These are phyloP conservation scores for Heliornis fulica DNA, from an alignment of 2,113 vertebrate species.

Conservation along the genomic window DNA sequence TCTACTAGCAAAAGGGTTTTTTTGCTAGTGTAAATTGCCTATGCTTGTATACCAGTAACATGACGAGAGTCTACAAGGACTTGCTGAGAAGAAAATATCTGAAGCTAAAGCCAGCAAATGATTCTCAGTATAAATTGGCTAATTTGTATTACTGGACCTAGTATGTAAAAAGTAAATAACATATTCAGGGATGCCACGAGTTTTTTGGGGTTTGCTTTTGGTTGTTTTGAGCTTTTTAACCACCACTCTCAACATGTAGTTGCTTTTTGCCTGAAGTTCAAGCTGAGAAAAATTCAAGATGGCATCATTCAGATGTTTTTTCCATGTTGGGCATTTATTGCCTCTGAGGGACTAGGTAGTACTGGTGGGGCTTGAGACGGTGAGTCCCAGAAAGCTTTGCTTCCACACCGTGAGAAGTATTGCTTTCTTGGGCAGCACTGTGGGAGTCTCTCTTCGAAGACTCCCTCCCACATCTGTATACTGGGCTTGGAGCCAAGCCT, in stretches of 20 bases:
- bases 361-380: neutral
- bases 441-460: neutral
- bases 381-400: neutral
- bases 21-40: neutral
- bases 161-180: neutral
- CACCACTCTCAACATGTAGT: rapidly evolving
- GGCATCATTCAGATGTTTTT: neutral
- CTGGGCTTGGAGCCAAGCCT: constrained; percentile 11
- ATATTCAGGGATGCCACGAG: neutral
- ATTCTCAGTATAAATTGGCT: neutral
- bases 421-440: neutral
- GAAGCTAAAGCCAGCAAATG: neutral
- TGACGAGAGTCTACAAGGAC: neutral
- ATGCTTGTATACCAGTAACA: neutral
- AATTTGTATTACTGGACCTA: neutral
- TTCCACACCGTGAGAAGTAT: neutral
- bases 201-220: neutral
- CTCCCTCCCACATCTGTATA: constrained; percentile 3
- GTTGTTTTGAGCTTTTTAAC: neutral
- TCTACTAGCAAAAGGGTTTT: neutral
- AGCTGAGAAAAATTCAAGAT: neutral
- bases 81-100: neutral
- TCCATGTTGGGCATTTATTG: neutral
- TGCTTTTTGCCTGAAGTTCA: neutral
- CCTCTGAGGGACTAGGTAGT: neutral